Evolutionary conservation across 1,140 invertebrate species (phyloP), one percentile per base, ranked within the genome.

Genomic region (Atta colombica): DNA sequence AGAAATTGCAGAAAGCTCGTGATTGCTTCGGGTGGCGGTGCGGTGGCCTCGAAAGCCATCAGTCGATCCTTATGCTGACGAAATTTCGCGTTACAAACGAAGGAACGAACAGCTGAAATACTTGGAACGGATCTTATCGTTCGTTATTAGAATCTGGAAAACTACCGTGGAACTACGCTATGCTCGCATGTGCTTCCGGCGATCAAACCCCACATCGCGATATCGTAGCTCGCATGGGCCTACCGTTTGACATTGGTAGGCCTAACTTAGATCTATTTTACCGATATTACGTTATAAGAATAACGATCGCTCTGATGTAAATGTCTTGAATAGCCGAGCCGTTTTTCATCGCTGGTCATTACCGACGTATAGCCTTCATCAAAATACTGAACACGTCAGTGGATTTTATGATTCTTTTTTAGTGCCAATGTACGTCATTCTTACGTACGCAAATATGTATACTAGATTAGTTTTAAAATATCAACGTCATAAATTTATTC

Each of bases 51-150:
- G 60, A 55, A 69, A 49, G n/a, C 69, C 65, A 45, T 25, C 28
- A 51, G 39, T 85, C 61, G 71, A 85, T 28, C 72, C 25, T 87
- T 63, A 12, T 4, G 16, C 28, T n/a, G 39, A 25, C 60, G 6
- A 14, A 49, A 61, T 16, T 28, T 55, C 8, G 58, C 66, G 53
- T 51, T 39, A 53, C 6, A n/a, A 60, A 53, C 21, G 21, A 78
- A 77, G 31, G 51, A 58, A 45, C 25, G 45, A 51, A 39, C 31
- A 28, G 35, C 75, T 28, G 49, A 39, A 82, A 84, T 84, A 84
- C 80, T 84, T 31, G 69, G 80, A 84, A 84, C 28, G 80, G 80
- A 84, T 84, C 80, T 84, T 84, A 84, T 84, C 80, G 80, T 61
- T 58, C 31, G 66, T 35, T 66, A 66, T 81, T 81, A 81, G 78